Evolutionary conservation across 2,797 vertebrate species (phyloP).

Genomic region (Poecilia gillii): DNA sequence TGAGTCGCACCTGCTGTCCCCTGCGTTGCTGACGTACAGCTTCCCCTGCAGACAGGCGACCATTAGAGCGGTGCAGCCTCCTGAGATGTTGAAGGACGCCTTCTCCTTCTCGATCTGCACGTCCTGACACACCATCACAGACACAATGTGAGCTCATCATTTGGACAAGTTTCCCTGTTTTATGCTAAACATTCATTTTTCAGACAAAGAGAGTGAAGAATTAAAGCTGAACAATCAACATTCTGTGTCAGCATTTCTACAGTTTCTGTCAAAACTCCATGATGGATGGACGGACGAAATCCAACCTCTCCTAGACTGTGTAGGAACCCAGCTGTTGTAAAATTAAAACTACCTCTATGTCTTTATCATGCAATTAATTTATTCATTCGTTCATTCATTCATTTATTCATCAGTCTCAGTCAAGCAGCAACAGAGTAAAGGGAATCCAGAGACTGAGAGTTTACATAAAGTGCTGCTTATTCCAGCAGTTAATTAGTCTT

Average conservation of each 20-base stretch:
- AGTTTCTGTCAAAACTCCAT: neutral
- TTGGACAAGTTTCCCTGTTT: slow-evolving; percentile 5
- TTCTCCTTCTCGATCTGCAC: slow-evolving; percentile 92
- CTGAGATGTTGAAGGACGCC: slow-evolving; percentile 88
- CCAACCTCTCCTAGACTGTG: neutral
- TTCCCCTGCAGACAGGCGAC: slow-evolving; percentile 90
- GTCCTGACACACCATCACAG: slow-evolving; percentile 79
- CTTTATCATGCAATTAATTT: slow-evolving; percentile 40
- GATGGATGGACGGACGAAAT: neutral
- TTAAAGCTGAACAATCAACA: neutral
- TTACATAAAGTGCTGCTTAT: slow-evolving; percentile 49
- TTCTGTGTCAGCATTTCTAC: neutral
- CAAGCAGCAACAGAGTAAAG: slow-evolving; percentile 34
- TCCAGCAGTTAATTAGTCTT: slow-evolving; percentile 71
- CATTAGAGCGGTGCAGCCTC: slow-evolving; percentile 93
- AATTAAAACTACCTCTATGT: slow-evolving; percentile 19
- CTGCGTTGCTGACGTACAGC: slow-evolving; percentile 94
- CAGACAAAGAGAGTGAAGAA: neutral
- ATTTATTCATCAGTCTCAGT: slow-evolving; percentile 42
- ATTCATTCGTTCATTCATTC: too few relatives aligned
- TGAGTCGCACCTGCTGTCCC: slow-evolving; percentile 92
- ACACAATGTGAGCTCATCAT: slow-evolving; percentile 8
- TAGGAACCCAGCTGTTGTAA: neutral
- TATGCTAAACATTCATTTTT: neutral
- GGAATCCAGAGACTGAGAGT: slow-evolving; percentile 42